These are phyloP conservation scores for Ethmia dodecea DNA, from an alignment of 2,888 invertebrate species.

Conservation along the genomic window DNA sequence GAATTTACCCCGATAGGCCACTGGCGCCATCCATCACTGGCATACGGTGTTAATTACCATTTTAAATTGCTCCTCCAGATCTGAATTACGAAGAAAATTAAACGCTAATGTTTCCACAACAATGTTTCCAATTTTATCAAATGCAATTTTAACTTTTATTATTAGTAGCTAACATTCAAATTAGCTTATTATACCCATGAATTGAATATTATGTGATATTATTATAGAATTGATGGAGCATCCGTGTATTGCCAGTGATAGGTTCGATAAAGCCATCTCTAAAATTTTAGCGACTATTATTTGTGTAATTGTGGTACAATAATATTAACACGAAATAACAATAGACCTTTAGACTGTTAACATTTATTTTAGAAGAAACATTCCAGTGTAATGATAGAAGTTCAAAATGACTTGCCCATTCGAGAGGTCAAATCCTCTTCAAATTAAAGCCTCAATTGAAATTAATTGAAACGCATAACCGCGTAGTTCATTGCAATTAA, in stretches of 20 bases:
- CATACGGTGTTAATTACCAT: conserved; percentile 56
- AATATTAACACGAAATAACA: too few species aligned
- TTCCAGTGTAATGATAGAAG: too few species aligned
- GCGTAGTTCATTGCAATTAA: conserved; percentile 24
- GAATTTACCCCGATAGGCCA: conserved; percentile 26
- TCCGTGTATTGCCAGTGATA: too few species aligned
- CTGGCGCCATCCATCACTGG: conserved; percentile 46
- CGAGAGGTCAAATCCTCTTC: conserved; percentile 39
- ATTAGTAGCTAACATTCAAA: background rate
- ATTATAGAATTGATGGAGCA: too few species aligned
- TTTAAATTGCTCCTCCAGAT: conserved; percentile 52
- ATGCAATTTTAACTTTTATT: background rate
- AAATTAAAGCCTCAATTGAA: conserved; percentile 45
- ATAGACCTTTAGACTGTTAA: too few species aligned
- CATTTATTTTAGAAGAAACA: too few species aligned
- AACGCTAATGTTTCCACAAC: conserved; percentile 32
- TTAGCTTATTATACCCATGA: too few species aligned
- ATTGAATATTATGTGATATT: too few species aligned
- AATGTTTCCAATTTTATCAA: conserved; percentile 2
- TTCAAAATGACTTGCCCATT: conserved; percentile 31
- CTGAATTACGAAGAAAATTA: conserved; percentile 42
- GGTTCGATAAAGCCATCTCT: too few species aligned
- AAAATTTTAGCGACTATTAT: too few species aligned
- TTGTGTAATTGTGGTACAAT: too few species aligned
- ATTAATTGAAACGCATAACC: conserved; percentile 49